A percentile compares a stretch with the other conserved stretches of the same genome.
phyloP scores from a whole-genome alignment of 2,113 vertebrate species.

The Aix galericulata region DNA sequence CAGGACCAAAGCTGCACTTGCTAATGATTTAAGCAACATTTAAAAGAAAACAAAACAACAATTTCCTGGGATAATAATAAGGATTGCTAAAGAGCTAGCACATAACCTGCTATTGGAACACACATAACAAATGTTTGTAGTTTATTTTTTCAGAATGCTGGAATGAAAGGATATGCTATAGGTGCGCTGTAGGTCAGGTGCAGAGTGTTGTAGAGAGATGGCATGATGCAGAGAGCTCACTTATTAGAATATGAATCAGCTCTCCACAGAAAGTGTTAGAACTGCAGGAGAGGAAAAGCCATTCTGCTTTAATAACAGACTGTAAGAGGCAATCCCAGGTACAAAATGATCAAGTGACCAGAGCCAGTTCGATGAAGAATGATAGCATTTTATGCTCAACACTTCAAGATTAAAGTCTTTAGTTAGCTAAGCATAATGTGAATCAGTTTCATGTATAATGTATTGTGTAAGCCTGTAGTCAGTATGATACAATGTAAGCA shows the following conservation, averaged over 20 bases:
- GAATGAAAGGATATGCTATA: not conserved
- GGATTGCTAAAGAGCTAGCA: not conserved
- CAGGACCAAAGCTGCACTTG: not conserved
- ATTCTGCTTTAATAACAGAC: constrained; percentile 59
- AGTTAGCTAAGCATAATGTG: constrained; percentile 62
- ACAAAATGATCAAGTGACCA: constrained; percentile 70
- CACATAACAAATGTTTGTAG: not conserved
- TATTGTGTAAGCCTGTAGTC: constrained; percentile 59
- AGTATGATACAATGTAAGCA: constrained; percentile 66
- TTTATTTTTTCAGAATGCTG: not conserved
- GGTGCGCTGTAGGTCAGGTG: not conserved
- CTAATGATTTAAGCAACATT: not conserved
- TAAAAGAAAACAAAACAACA: not conserved
- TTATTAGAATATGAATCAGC: constrained; percentile 72
- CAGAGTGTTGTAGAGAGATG: not conserved
- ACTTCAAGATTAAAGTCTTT: constrained; percentile 66
- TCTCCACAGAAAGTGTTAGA: constrained; percentile 36
- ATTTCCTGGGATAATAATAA: not conserved
- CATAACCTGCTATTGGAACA: not conserved
- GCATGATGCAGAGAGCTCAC: constrained; percentile 24
- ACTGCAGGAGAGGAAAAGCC: constrained; percentile 53
- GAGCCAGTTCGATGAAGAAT: constrained; percentile 61
- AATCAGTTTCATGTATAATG: constrained; percentile 71
- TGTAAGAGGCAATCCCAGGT: constrained; percentile 62
- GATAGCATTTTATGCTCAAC: constrained; percentile 67